phyloP scores from a whole-genome alignment of 64 coral and sea anemone genomes.

The Actinia tenebrosa region DNA sequence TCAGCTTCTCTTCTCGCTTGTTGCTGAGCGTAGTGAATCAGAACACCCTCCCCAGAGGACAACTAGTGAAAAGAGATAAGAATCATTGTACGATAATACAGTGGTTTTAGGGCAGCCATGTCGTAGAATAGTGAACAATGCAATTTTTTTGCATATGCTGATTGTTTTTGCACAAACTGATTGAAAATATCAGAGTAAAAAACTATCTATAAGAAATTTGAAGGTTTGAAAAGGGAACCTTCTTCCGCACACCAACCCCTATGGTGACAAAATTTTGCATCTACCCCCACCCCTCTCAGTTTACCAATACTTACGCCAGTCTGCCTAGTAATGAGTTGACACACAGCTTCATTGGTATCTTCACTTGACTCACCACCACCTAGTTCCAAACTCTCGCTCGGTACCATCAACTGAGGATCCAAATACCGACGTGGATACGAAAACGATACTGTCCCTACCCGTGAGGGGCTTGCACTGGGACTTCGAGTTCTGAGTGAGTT shows the following conservation, averaged over 20 bases:
- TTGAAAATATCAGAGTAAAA: too few relatives aligned
- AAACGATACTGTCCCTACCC: conserved; percentile 27
- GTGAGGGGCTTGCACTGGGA: conserved; percentile 42
- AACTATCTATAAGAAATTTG: too few relatives aligned
- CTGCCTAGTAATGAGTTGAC: conserved; percentile 66
- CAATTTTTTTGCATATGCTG: too few relatives aligned
- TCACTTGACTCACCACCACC: conserved; percentile 32
- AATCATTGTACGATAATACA: not conserved
- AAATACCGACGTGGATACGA: conserved; percentile 70
- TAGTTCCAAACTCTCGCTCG: conserved; percentile 14
- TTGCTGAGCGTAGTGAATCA: conserved; percentile 93
- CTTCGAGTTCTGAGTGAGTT: conserved; percentile 48
- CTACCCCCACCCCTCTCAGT: not conserved
- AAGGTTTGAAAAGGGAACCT: too few relatives aligned
- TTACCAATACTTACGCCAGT: conserved; percentile 59
- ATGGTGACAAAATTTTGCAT: not conserved
- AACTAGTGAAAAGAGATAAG: not conserved
- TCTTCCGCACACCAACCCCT: too few relatives aligned
- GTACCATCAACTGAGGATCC: conserved; percentile 20
- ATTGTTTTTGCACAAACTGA: too few relatives aligned
- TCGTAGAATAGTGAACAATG: too few relatives aligned
- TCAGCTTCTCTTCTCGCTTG: conserved; percentile 91
- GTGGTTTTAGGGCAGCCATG: too few relatives aligned
- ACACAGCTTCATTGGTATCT: conserved; percentile 56
- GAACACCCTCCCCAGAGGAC: conserved; percentile 39